Percentiles rank a stretch among this genome's conserved stretches.
Evolutionary conservation across 1,140 invertebrate species (phyloP).

Genomic region (Heliothis subflexa): DNA sequence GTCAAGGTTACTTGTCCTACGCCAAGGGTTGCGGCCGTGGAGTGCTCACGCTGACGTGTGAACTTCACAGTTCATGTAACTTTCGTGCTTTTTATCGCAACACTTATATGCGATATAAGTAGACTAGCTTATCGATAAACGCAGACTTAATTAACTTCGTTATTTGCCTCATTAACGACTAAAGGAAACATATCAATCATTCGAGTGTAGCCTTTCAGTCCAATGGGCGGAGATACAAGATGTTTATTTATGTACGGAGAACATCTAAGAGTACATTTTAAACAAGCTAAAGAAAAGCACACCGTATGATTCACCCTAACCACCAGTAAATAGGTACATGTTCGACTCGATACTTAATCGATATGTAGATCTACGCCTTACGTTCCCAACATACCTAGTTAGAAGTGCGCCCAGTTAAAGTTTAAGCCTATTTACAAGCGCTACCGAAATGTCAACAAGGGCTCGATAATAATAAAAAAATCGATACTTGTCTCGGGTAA

Average conservation of each 20-base stretch:
- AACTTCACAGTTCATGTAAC: conserved; percentile 50
- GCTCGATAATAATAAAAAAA: conserved; percentile 57
- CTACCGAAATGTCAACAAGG: conserved; percentile 62
- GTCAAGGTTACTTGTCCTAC: conserved; percentile 70
- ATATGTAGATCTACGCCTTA: conserved; percentile 46
- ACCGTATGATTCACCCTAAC: conserved; percentile 60
- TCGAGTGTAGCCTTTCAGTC: conserved; percentile 48
- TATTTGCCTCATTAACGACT: conserved; percentile 52
- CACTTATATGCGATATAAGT: conserved; percentile 44
- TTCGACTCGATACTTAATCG: conserved; percentile 54
- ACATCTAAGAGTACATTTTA: conserved; percentile 53
- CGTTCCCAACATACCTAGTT: conserved; percentile 51
- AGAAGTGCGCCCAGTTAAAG: conserved; percentile 44
- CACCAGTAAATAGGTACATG: conserved; percentile 42
- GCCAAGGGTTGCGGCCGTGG: conserved; percentile 53
- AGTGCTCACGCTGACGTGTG: conserved; percentile 44
- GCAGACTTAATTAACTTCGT: conserved; percentile 49
- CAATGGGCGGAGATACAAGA: conserved; percentile 40
- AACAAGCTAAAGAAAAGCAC: conserved; percentile 53
- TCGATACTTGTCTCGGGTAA: conserved; percentile 60
- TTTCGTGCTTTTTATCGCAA: conserved; percentile 52
- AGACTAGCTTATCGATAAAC: conserved; percentile 46
- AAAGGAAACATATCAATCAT: conserved; percentile 56
- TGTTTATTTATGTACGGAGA: conserved; percentile 62
- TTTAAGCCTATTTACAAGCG: conserved; percentile 45